These are phyloP conservation scores for Prorops nasuta DNA, from an alignment of 1,140 invertebrate species.

Conservation along the genomic window DNA sequence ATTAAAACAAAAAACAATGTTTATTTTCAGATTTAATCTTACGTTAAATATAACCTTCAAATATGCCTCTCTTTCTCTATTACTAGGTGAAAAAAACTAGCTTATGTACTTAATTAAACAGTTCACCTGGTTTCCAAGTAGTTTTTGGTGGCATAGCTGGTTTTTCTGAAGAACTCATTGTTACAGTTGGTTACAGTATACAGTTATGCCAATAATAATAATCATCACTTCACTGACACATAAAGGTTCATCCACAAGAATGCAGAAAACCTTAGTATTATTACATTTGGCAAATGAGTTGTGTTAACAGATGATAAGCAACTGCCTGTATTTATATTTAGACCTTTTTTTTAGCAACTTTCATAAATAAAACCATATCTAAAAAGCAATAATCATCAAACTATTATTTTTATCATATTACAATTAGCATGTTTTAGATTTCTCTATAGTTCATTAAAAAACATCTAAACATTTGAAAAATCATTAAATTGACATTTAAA, in stretches of 20 bases:
- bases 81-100: no score
- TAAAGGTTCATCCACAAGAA: conserved; percentile 7
- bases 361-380: conserved; percentile 83
- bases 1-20: no score
- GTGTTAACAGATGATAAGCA: no score
- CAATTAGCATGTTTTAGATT: conserved; percentile 8
- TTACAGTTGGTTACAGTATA: conserved; percentile 16
- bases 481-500: conserved; percentile 1
- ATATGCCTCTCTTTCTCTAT: no score
- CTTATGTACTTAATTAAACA: no score
- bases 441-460: conserved; percentile 11
- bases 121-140: conserved; percentile 44
- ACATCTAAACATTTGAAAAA: conserved; percentile 14
- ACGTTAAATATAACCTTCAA: no score
- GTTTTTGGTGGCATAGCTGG: conserved; percentile 38
- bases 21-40: no score
- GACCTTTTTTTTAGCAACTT: conserved; percentile 70
- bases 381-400: conserved; percentile 37
- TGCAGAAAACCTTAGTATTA: no score
- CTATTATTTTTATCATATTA: conserved; percentile 1
- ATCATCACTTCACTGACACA: conserved; percentile 18
- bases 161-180: conserved; percentile 27
- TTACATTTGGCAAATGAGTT: no score
- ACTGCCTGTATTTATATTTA: conserved; percentile 20
- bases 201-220: conserved; percentile 26